These are phyloP conservation scores for Cromileptes altivelis DNA, from an alignment of 2,113 vertebrate species.

Conservation along the genomic window DNA sequence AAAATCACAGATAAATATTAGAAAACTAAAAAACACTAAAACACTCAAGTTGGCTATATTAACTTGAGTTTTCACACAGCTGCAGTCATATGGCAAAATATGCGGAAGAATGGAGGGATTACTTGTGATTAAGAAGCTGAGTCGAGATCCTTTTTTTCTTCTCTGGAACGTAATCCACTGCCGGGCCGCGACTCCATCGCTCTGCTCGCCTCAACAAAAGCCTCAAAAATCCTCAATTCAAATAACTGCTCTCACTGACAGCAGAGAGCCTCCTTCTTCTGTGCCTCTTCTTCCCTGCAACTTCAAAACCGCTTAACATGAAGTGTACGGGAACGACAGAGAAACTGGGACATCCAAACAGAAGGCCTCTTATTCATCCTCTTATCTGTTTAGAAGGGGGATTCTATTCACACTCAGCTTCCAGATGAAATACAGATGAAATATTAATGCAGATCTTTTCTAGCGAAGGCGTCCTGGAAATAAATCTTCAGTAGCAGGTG, in stretches of 20 bases:
- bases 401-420: no score
- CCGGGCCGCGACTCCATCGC: slow-evolving; percentile 25
- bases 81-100: slow-evolving; percentile 17
- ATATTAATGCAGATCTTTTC: no score
- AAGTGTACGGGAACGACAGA: no score
- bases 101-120: slow-evolving; percentile 57
- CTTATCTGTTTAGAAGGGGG: no score
- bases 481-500: no score
- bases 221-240: slow-evolving; percentile 40
- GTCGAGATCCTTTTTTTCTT: not conserved
- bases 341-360: no score
- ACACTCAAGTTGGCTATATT: slow-evolving; percentile 20
- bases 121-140: slow-evolving; percentile 46
- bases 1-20: slow-evolving; percentile 20
- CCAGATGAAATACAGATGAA: no score
- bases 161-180: slow-evolving; percentile 28
- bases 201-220: slow-evolving; percentile 36
- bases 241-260: slow-evolving; percentile 8
- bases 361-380: no score
- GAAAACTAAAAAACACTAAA: not conserved
- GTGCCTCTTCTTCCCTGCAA: not conserved
- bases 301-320: slow-evolving; percentile 2
- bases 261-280: slow-evolving; percentile 2
- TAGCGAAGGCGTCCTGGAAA: no score
- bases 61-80: slow-evolving; percentile 13